Percentiles rank a stretch among this genome's conserved stretches.
phyloP scores from a whole-genome alignment of 2,113 vertebrate species.

The Arizona elegans region DNA sequence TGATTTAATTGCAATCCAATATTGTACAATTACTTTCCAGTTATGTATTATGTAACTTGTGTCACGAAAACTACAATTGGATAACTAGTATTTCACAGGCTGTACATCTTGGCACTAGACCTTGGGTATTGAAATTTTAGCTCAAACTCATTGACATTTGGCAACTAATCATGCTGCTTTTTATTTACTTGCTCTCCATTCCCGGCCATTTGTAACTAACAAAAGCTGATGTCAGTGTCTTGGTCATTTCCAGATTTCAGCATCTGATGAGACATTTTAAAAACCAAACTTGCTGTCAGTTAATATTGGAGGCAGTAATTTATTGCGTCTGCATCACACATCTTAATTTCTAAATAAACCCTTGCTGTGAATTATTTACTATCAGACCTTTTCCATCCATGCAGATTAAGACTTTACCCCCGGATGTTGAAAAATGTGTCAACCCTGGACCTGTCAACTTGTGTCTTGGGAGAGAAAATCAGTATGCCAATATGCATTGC shows the following conservation, averaged over 20 bases:
- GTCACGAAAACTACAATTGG: background rate
- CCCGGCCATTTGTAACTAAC: background rate
- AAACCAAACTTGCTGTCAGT: background rate
- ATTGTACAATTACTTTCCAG: background rate
- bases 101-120: background rate
- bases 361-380: background rate
- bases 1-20: background rate
- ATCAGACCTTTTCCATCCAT: background rate
- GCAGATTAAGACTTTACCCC: conserved; percentile 85
- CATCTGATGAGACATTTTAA: background rate
- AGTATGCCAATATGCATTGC: conserved; percentile 85
- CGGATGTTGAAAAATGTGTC: conserved; percentile 87
- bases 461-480: conserved; percentile 80
- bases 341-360: background rate
- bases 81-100: background rate
- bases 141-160: background rate
- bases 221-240: background rate
- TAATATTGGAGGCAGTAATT: background rate
- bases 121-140: background rate
- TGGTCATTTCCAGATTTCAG: background rate
- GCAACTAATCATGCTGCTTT: background rate
- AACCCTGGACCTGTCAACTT: conserved; percentile 76
- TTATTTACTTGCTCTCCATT: background rate
- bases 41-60: background rate
- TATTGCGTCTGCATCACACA: background rate